Base-by-base conservation (phyloP, 30 jellyfish, hydroid and myxozoan species). In the Chrysaora quinquecirrha region DNA sequence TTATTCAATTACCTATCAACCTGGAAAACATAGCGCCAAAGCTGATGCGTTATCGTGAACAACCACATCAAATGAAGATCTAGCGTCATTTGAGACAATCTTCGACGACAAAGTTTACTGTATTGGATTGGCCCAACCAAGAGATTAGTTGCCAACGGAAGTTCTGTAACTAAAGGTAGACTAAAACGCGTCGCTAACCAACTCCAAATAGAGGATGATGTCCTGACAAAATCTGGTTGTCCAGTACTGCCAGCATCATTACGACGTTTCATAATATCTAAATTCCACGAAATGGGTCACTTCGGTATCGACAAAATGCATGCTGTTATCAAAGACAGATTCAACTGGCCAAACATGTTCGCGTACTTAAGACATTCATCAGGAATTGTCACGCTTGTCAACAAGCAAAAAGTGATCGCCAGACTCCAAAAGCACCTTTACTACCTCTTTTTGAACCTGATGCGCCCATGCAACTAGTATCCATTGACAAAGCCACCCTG, bases 351-450 rank as follows among this genome's bases (percentile, higher is more conserved):
- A 12, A 79, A 79, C 47, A 79, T 79, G 90, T 79, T 48, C 30
- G 75, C 31, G 34, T 48, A 62, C 56, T 35, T 79, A 38, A 27
- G 60, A 6, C 35, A 3, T 79, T 79, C 56, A 22, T 67, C 6
- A 10, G 58, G 43, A 31, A 25, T n/a, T 79, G 84, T 48, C 24
- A 10, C 29, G 18, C 12, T 22, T 79, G 84, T 48, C 90, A 79
- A 79, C 71, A 65, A 48, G 43, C 90, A 23, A 79, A 79, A 79
- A 63, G 90, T 65, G 83, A 25, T 64, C 23, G 75, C 9, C 12
- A 49, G n/a, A 62, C 83, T 12, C 90, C 90, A 34, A 79, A 79
- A 32, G 90, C 84, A 43, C 90, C 84, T 1, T 47, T 79, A 62
- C 46, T 79, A n/a, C 83, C 69, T 4, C 73, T 79, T 80, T 21